Base-by-base conservation (phyloP, 2,888 invertebrate genomes). In the Drosophila hamatofila region DNA sequence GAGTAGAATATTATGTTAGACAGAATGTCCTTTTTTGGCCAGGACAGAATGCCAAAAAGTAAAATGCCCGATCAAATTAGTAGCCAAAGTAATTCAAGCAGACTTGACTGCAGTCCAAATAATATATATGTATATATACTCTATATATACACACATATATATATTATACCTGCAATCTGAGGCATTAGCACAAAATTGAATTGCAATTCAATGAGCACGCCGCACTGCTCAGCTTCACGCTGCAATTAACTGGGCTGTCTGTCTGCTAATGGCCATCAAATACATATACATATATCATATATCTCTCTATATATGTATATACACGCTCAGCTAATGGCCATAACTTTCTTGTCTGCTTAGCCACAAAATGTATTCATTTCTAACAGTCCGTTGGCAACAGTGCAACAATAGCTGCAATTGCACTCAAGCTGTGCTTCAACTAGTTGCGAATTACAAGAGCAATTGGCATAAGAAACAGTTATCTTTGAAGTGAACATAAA, bases 11-110 rank as follows among this genome's bases (percentile, higher is more conserved):
- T 87, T 71, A 81, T 75, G 56, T 55, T 55, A 64, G 90, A 80
- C 83, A 80, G 21, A 25, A 54, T 66, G 72, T 80, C 80, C 70
- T 65, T 62, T 62, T 67, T 48, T 37, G 58, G 48, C 27, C 62
- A 65, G 61, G 55, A 70, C 80, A 65, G 52, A 44, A 49, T 49
- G 59, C 39, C 52, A 44, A 49, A 30, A 60, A 56, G 42, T 23
- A 39, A 61, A 61, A 55, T 37, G 75, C 33, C 82, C 55, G 65
- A 25, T 87, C 88, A 87, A 87, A 89, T 87, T 81, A 89, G 71
- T 16, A 25, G 41, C 18, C 55, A 39, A 39, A 44, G 49, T 18
- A 64, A 78, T 49, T 39, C 25, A 44, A 57, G 35, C 61, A 41
- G 54, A 61, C 52, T 35, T 25, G 23, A 23, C 44, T 49, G 68